Evolutionary conservation across 2,888 invertebrate species (phyloP), one percentile per base, ranked within the genome.

Genomic region (Meiosimyza platycephala): DNA sequence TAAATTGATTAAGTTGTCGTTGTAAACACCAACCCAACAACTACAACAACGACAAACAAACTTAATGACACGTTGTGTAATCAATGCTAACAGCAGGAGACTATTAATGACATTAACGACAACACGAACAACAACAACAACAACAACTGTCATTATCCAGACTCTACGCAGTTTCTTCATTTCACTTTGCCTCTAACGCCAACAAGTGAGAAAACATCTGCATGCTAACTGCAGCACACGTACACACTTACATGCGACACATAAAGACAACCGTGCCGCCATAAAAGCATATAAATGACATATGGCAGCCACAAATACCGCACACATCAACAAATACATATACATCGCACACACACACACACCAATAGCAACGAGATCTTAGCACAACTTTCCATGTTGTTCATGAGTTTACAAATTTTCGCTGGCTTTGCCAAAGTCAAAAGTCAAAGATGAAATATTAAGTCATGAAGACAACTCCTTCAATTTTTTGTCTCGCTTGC

Each of bases 1-100:
- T 28, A 70, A 70, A 63, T 70, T 70, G 70, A 70, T 70, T 63
- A 70, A 70, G 63, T 70, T 70, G 70, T 54, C 54, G 16, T 52
- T 70, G 70, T 70, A 63, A 70, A 54, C 68, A 48, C 51, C 40
- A 33, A n/a, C n/a, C 22, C 22, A 54, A 40, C 40, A 40, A 40
- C 52, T 40, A 59, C 60, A 60, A 70, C 52, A 63, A 40, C 59
- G 28, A 50, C 48, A 40, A 60, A 33, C 40, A 62, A 69, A 70
- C 63, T 62, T 70, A 62, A 70, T 70, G 70, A 63, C 54, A 54
- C 54, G 63, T 62, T 54, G 70, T 70, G 70, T 63, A 70, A 70
- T 70, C 70, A 70, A 63, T 70, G 70, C 70, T 54, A 70, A 70
- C 70, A 70, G 70, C 70, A 47, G 70, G 62, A 13, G 63, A 52